phyloP scores from a whole-genome alignment of 2,113 vertebrate species.

The Notarius quadriscutis region DNA sequence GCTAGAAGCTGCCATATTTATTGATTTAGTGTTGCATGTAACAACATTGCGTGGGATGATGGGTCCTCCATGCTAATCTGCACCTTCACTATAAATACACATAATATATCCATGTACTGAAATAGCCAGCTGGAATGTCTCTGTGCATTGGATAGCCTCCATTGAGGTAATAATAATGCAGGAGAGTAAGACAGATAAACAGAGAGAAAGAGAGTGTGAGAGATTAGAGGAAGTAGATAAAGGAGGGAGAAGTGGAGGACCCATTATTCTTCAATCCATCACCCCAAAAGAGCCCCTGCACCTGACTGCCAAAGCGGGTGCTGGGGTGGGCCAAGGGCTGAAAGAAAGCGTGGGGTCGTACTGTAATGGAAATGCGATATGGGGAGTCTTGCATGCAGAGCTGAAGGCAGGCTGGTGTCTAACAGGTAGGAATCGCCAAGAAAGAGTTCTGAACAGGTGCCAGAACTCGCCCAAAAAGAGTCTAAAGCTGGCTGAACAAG shows the following conservation, averaged over 20 bases:
- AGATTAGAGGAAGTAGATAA: constrained; percentile 43
- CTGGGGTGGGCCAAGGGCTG: constrained; percentile 24
- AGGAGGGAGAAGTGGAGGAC: constrained; percentile 42
- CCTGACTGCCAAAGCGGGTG: constrained; percentile 39
- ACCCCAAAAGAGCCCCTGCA: constrained; percentile 30
- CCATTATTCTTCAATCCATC: constrained; percentile 45
- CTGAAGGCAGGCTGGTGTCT: neutral
- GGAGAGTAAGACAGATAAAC: constrained; percentile 22
- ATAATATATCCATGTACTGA: constrained; percentile 58
- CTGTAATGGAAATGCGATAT: constrained; percentile 22
- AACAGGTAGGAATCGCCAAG: constrained; percentile 40
- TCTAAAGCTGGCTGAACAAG: constrained; percentile 50
- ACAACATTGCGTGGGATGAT: constrained; percentile 25
- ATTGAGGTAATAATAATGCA: constrained; percentile 45
- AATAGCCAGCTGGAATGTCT: constrained; percentile 58
- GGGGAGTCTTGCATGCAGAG: neutral
- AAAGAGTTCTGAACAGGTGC: constrained; percentile 28
- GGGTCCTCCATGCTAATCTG: constrained; percentile 18
- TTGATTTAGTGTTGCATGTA: constrained; percentile 51
- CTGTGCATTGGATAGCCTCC: constrained; percentile 55
- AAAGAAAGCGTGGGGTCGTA: constrained; percentile 29
- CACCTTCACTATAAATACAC: constrained; percentile 52
- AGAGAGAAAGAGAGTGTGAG: constrained; percentile 24
- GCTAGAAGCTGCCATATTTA: constrained; percentile 42
- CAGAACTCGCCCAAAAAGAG: constrained; percentile 53